A percentile compares a stretch with the other conserved stretches of the same genome.
These are phyloP conservation scores for Hippocampus mohnikei DNA, from an alignment of 2,113 vertebrate species.

Conservation along the genomic window DNA sequence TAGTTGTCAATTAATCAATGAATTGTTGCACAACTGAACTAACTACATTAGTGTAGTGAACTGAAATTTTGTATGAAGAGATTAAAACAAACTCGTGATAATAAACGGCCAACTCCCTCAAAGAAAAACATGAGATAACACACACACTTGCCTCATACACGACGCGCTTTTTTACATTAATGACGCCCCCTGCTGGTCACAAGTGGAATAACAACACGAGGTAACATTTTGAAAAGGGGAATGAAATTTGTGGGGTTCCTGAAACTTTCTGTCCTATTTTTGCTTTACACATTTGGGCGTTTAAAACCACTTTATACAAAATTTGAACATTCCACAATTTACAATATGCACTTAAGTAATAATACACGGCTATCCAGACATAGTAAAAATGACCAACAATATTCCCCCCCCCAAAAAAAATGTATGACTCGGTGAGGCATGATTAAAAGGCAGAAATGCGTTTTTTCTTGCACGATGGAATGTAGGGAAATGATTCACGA, in stretches of 20 bases:
- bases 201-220: neutral
- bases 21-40: too few relatives aligned
- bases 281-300: too few relatives aligned
- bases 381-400: too few relatives aligned
- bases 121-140: constrained; percentile 20
- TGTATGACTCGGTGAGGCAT: neutral
- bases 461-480: too few relatives aligned
- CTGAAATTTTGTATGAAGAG: neutral
- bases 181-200: constrained; percentile 42
- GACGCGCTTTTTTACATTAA: neutral
- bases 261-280: too few relatives aligned
- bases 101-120: neutral
- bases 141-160: neutral
- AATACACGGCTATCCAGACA: too few relatives aligned
- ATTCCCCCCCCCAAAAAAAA: neutral
- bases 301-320: too few relatives aligned
- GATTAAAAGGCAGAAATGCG: neutral
- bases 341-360: too few relatives aligned
- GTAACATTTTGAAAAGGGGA: neutral
- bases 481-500: neutral
- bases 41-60: too few relatives aligned
- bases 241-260: too few relatives aligned
- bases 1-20: neutral
- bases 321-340: too few relatives aligned
- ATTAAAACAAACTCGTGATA: neutral